Base-by-base conservation (phyloP, 2,113 vertebrate species). In the Calyptomena viridis region DNA sequence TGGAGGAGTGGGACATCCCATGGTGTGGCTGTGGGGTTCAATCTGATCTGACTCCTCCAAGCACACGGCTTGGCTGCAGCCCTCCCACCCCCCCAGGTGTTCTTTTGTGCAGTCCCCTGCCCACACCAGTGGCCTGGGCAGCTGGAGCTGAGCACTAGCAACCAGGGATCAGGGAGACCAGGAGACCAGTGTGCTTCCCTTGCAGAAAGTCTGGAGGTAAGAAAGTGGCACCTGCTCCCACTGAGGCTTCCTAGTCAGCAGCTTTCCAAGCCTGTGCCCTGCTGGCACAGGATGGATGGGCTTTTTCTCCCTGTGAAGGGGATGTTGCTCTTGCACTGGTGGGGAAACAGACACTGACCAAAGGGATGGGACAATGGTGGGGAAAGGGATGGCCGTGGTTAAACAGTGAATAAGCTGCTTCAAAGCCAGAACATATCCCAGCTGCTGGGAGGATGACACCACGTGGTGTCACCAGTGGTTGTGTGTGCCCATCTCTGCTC, bases 401-500 rank as follows among this genome's bases (percentile, higher is more conserved):
- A 28, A 58, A 77, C 35, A 6, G 16, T 12, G 17, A 40, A 3
- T 37, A 8, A 53, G 8, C 17, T 40, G 42, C 37, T 50, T 59
- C 68, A 59, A 46, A 73, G 33, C 25, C 0, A 1, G 50, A 59
- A 44, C 19, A 2, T 28, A 12, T 37, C 40, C 47, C 81, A 77
- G 58, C 44, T 62, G n/a, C 63, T 0, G 1, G 74, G 49, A 0
- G 0, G 39, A 78, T 24, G 76, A 16, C 2, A 10, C 50, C 9
- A 2, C 8, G 47, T 3, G 6, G 39, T 64, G 77, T 52, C 64
- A n/a, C 59, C 6, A 3, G 40, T 14, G 56, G 12, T 2, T 30
- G 30, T 8, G 17, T 10, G 73, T 63, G 44, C n/a, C 31, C 0
- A 0, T 56, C 79, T 46, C 39, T 0, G 0, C 16, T 59, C 46